These are phyloP conservation scores for Clarias platycephalus DNA, from an alignment of 2,797 vertebrate genomes.

Conservation along the genomic window DNA sequence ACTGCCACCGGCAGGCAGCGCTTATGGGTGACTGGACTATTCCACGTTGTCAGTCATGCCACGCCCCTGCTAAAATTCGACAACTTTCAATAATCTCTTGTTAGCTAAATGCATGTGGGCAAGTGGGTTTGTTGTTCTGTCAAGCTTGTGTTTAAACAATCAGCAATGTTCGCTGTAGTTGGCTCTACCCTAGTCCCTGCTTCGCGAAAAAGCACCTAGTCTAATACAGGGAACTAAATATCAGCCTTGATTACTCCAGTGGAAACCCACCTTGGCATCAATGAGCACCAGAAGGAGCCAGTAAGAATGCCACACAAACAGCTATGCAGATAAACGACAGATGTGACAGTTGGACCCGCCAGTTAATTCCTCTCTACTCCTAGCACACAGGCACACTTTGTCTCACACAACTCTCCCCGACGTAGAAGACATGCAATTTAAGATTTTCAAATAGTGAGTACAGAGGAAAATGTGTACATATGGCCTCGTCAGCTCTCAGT, in stretches of 20 bases:
- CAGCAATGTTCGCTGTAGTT: background rate
- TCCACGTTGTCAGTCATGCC: background rate
- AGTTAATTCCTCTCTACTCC: constrained; percentile 30
- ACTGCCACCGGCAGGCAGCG: background rate
- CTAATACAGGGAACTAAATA: constrained; percentile 1
- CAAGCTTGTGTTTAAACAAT: background rate
- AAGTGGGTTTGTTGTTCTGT: background rate
- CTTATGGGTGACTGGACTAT: background rate
- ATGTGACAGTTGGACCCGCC: constrained; percentile 37
- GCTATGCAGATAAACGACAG: constrained; percentile 33
- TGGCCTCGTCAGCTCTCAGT: constrained; percentile 17
- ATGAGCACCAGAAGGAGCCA: constrained; percentile 11
- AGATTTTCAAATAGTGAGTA: constrained; percentile 41
- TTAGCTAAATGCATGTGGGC: background rate
- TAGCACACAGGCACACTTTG: constrained; percentile 40
- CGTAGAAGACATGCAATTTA: constrained; percentile 10
- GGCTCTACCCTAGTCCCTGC: background rate
- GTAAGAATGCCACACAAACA: constrained; percentile 29
- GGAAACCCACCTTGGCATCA: constrained; percentile 23
- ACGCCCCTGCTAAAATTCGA: background rate
- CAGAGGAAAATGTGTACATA: constrained; percentile 40
- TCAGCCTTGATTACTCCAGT: constrained; percentile 13
- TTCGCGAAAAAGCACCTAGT: background rate
- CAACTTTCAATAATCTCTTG: background rate
- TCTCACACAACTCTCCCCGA: constrained; percentile 15